Evolutionary conservation across 2,113 vertebrate genomes (phyloP), one percentile per base, ranked within the genome.

Genomic region (Pantherophis guttatus): DNA sequence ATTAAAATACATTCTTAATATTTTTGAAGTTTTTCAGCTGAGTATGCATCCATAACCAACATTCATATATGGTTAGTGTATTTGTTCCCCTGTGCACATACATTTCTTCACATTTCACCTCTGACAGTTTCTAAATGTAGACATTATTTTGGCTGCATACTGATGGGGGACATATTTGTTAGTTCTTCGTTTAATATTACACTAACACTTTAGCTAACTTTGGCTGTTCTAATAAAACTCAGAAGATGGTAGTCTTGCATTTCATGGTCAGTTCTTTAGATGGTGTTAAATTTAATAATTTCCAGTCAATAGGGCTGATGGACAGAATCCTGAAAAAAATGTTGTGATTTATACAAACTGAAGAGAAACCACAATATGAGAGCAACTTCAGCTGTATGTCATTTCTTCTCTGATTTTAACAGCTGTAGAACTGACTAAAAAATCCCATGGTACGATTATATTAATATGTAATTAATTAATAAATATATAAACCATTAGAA

Each of bases 381-480:
- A 58, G 26, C 24, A 62, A 53, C 19, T 11, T 62, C 26, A 87
- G 6, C 29, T 65, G 10, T n/a, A 50, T 62, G 19, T 1, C n/a
- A 29, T 48, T 13, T 44, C 39, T 50, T 59, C 2, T 44, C 13
- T 88, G 23, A 65, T 53, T 44, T n/a, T 50, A 44, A 39, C 33
- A 33, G 62, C 19, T 21, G 39, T 70, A 88, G 1, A 70, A 62
- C 8, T 39, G 52, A 48, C 52, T 55, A 81, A 59, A 62, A 91
- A 70, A 26, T 13, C 15, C 15, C 29, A 57, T 48, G 11, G 33
- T 33, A n/a, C 8, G 12, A 26, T 81, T 26, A 81, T 89, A 92
- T 29, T 92, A 39, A 86, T 93, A 86, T 24, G 55, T 3, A 85
- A 3, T 50, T 94, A 95, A 86, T 50, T 88, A 93, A 87, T 33